Evolutionary conservation across 2,888 invertebrate genomes (phyloP).

Genomic region (Lymantria monacha): DNA sequence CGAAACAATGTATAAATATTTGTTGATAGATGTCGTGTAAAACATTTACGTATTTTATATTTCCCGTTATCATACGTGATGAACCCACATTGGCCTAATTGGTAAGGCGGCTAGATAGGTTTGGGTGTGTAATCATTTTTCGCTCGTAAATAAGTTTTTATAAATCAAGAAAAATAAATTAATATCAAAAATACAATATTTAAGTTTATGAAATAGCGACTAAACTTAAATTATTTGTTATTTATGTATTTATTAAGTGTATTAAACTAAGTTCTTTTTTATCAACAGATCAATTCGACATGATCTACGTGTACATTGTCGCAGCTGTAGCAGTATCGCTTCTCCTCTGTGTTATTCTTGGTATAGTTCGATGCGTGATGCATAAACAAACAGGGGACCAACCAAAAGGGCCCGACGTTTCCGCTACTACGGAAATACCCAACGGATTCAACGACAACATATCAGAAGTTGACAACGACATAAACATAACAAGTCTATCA

Average conservation of each 20-base stretch:
- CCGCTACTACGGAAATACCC: constrained; percentile 88
- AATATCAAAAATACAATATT: too few species aligned
- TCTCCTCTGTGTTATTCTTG: constrained; percentile 86
- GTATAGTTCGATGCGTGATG: constrained; percentile 87
- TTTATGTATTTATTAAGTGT: background rate
- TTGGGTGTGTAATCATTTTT: too few species aligned
- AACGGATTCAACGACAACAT: constrained; percentile 93
- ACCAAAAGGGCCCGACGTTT: constrained; percentile 86
- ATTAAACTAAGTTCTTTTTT: constrained; percentile 8
- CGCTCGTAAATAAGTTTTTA: too few species aligned
- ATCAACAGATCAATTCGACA: constrained; percentile 87
- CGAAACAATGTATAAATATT: too few species aligned
- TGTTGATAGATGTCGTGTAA: too few species aligned
- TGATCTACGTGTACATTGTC: constrained; percentile 92
- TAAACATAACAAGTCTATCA: constrained; percentile 86
- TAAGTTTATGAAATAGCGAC: too few species aligned
- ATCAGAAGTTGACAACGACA: constrained; percentile 91
- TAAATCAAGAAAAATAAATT: too few species aligned
- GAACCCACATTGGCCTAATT: too few species aligned
- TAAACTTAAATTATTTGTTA: too few species aligned
- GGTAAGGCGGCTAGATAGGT: too few species aligned
- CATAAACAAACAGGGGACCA: constrained; percentile 84
- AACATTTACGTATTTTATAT: too few species aligned
- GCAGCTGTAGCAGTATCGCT: constrained; percentile 88
- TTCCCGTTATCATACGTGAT: too few species aligned